Evolutionary conservation across 35 echinoderm and acorn worm species (phyloP).

Genomic region (Lytechinus pictus): DNA sequence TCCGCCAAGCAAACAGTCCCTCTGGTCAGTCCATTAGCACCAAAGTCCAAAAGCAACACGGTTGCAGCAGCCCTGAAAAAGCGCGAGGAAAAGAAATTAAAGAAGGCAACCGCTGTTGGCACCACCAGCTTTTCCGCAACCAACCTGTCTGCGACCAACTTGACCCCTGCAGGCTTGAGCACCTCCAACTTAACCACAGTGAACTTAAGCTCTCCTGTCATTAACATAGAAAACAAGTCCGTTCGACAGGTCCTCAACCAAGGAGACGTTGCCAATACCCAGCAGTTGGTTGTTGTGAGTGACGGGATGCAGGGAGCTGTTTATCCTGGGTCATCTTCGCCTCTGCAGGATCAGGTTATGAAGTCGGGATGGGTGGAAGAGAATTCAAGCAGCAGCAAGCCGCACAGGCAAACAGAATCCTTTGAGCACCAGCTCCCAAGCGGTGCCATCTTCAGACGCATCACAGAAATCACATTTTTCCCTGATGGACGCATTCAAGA

Average conservation of each 20-base stretch:
- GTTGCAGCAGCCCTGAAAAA: constrained; percentile 3
- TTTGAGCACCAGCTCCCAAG: constrained; percentile 48
- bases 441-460: constrained; percentile 42
- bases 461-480: constrained; percentile 48
- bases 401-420: constrained; percentile 30
- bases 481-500: constrained; percentile 44
- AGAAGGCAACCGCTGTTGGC: neutral
- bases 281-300: constrained; percentile 39
- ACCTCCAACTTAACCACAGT: neutral
- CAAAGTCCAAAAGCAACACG: neutral
- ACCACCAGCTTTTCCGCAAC: neutral
- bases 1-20: neutral
- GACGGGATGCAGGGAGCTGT: constrained; percentile 47
- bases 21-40: neutral
- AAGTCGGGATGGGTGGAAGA: constrained; percentile 16
- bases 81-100: neutral
- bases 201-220: too few species aligned
- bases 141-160: neutral
- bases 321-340: neutral
- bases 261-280: neutral
- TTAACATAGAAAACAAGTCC: neutral
- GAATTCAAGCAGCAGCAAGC: neutral
- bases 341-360: neutral
- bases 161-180: neutral
- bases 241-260: neutral